Evolutionary conservation across 2,797 vertebrate species (phyloP).

Genomic region (Micromesistius poutassou): DNA sequence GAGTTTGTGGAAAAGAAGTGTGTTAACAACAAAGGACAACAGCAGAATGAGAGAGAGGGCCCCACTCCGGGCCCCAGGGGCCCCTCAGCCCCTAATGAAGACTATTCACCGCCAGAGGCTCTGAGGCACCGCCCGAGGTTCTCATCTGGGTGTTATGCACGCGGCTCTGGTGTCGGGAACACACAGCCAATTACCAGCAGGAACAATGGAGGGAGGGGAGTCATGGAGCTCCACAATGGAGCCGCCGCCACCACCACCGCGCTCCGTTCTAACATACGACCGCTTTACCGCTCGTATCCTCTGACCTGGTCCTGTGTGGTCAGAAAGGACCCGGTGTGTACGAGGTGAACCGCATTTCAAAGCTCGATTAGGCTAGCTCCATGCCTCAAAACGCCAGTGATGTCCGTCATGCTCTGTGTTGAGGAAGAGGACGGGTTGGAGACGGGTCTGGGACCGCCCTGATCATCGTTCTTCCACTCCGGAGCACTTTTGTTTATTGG

Average conservation of each 20-base stretch:
- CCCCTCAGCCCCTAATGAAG: conserved; percentile 75
- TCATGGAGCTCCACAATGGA: conserved; percentile 65
- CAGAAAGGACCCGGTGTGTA: neutral
- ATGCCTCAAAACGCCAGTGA: too few relatives aligned
- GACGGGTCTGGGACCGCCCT: conserved; percentile 42
- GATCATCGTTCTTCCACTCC: conserved; percentile 42
- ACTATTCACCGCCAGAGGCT: conserved; percentile 69
- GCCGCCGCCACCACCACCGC: neutral
- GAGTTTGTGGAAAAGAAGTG: conserved; percentile 66
- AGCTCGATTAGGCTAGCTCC: neutral
- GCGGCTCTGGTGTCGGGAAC: conserved; percentile 70
- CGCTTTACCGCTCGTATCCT: neutral
- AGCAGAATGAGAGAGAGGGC: conserved; percentile 61
- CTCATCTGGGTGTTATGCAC: conserved; percentile 70
- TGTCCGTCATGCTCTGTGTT: neutral
- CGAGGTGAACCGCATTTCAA: neutral
- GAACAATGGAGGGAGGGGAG: conserved; percentile 64
- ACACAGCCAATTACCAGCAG: conserved; percentile 75
- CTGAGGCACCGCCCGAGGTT: too few relatives aligned
- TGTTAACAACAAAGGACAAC: conserved; percentile 67
- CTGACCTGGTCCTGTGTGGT: neutral
- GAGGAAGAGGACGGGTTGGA: neutral
- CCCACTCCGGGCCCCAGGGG: conserved; percentile 58
- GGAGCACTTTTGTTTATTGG: conserved; percentile 61
- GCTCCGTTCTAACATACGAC: conserved; percentile 31